Conservation (phyloP, 2,113 vertebrate species). For the Chlorodrepanis virens region DNA sequence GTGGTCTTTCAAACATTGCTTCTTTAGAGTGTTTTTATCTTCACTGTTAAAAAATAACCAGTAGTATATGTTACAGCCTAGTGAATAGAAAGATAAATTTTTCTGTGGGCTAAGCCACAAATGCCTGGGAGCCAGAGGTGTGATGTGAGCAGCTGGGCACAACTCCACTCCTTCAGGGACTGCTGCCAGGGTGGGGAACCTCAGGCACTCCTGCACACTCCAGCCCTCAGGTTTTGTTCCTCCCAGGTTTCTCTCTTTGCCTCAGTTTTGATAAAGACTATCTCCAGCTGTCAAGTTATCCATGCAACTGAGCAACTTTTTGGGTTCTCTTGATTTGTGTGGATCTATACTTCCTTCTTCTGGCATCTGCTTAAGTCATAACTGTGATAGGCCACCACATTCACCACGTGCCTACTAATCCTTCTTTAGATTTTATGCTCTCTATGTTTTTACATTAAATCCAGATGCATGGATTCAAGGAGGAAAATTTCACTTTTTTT, state of each 20-base stretch:
- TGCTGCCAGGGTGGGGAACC: neutral
- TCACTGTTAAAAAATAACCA: neutral
- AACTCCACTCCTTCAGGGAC: neutral
- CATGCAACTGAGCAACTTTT: neutral
- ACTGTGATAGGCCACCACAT: neutral
- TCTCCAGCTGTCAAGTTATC: neutral
- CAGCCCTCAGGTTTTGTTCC: neutral
- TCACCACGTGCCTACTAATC: neutral
- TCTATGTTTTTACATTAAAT: neutral
- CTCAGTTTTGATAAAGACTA: neutral
- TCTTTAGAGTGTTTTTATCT: neutral
- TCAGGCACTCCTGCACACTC: neutral
- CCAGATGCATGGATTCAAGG: neutral
- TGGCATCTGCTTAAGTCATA: neutral
- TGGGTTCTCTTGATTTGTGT: neutral
- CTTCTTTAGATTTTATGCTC: neutral
- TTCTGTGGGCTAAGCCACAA: neutral
- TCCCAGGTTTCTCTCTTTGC: neutral
- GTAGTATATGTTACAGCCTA: neutral
- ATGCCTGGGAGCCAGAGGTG: neutral
- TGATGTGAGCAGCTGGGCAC: neutral
- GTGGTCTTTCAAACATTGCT: neutral
- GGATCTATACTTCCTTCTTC: neutral
- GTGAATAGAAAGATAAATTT: neutral
- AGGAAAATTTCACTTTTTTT: neutral